These are phyloP conservation scores for Eulacestoma nigropectus DNA, from an alignment of 2,113 vertebrate species.

Conservation along the genomic window DNA sequence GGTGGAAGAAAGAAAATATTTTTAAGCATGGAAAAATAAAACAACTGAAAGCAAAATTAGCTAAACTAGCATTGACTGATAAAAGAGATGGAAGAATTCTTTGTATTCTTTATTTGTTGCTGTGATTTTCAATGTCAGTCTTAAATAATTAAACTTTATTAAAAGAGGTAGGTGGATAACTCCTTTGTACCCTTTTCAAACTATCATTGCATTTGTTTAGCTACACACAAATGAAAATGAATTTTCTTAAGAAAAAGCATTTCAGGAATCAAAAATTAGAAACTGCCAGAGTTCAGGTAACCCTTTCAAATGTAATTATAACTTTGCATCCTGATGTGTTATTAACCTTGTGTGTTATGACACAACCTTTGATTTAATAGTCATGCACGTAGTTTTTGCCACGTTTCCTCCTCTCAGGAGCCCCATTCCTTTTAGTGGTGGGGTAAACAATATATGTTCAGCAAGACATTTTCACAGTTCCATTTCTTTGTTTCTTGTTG, in stretches of 20 bases:
- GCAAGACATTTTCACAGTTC: neutral
- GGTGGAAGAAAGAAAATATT: neutral
- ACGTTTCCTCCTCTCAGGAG: neutral
- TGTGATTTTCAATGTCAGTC: neutral
- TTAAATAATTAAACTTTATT: neutral
- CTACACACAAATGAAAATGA: accelerated
- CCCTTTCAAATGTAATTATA: neutral
- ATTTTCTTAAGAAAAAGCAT: neutral
- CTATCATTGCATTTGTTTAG: neutral
- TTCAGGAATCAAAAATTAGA: neutral
- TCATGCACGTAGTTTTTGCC: neutral
- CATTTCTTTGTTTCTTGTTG: neutral
- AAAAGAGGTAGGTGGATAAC: neutral
- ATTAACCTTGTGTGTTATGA: neutral
- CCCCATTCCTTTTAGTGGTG: neutral
- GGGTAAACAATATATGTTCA: neutral
- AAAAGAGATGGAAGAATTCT: neutral
- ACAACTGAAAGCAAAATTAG: neutral
- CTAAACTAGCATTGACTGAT: neutral
- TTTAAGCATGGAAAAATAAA: neutral
- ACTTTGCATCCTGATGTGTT: neutral
- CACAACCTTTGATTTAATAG: neutral
- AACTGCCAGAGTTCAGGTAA: neutral
- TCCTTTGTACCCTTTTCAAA: neutral
- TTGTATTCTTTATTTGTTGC: neutral